Conservation (phyloP, 2,888 invertebrate genomes). For the Drepanosiphum platanoidis region DNA sequence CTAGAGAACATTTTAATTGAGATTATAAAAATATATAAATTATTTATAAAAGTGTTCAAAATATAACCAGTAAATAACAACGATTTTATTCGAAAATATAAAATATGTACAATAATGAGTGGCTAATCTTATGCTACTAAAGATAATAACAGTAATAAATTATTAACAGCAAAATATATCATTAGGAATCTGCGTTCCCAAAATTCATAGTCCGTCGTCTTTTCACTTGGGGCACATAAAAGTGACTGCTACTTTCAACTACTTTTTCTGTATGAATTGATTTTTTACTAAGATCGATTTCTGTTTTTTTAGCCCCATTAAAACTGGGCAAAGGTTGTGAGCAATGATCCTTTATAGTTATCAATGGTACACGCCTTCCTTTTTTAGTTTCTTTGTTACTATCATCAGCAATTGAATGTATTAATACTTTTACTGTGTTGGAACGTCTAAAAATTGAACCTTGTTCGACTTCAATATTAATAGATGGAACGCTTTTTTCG, state of each 20-base stretch:
- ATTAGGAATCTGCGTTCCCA: conserved; percentile 21
- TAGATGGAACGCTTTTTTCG: neutral
- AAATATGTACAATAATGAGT: too few species aligned
- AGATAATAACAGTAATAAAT: neutral
- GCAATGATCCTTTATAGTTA: conserved; percentile 50
- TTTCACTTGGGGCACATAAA: conserved; percentile 42
- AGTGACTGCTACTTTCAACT: conserved; percentile 55
- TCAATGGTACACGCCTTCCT: conserved; percentile 47
- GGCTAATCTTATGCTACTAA: neutral
- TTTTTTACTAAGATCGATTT: conserved; percentile 53
- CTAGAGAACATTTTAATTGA: too few species aligned
- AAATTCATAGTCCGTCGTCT: conserved; percentile 38
- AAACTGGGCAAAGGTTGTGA: conserved; percentile 40
- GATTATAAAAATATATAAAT: too few species aligned
- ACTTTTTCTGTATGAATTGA: conserved; percentile 44
- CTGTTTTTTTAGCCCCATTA: conserved; percentile 57
- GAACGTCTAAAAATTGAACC: conserved; percentile 31
- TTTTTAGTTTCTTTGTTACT: conserved; percentile 31
- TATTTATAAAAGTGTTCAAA: too few species aligned
- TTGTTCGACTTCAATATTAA: conserved; percentile 54
- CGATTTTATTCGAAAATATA: neutral
- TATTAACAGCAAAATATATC: neutral
- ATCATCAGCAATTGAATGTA: neutral
- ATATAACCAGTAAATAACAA: neutral
- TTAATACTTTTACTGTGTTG: conserved; percentile 30